Percentiles rank a stretch among this genome's conserved stretches.
Evolutionary conservation across 2,797 vertebrate species (phyloP).

Genomic region (Anguilla anguilla): DNA sequence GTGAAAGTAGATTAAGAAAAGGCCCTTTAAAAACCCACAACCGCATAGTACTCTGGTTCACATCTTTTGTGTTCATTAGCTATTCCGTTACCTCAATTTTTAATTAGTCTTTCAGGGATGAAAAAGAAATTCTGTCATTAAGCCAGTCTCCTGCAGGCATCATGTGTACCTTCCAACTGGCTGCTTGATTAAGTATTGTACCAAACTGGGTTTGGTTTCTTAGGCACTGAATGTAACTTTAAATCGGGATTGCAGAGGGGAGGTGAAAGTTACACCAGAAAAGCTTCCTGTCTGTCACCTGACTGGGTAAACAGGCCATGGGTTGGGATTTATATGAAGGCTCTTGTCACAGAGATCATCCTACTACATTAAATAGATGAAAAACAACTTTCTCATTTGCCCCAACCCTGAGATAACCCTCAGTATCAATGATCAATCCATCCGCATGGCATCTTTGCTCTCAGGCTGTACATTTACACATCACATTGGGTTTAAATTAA

Average conservation of each 20-base stretch:
- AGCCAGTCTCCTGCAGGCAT: conserved; percentile 9
- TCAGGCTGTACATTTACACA: too few species aligned
- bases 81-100: conserved; percentile 7
- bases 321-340: not conserved
- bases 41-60: not conserved
- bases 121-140: conserved; percentile 11
- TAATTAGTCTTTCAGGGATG: conserved; percentile 24
- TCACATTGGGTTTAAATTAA: too few species aligned
- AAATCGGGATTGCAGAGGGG: not conserved
- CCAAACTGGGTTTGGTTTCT: conserved; percentile 1
- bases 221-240: not conserved
- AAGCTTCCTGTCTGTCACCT: not conserved
- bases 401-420: too few species aligned
- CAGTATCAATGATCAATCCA: too few species aligned
- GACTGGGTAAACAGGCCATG: not conserved
- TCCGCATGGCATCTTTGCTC: too few species aligned
- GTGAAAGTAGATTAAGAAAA: not conserved
- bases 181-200: not conserved
- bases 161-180: not conserved
- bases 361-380: not conserved
- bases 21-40: not conserved
- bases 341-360: not conserved
- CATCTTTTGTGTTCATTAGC: conserved; percentile 3
- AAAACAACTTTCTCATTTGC: not conserved
- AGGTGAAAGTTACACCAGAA: not conserved